Percentiles rank a stretch among this genome's conserved stretches.
Evolutionary conservation across 1,140 invertebrate species (phyloP).

Genomic region (Leptinotarsa undecemlineata): DNA sequence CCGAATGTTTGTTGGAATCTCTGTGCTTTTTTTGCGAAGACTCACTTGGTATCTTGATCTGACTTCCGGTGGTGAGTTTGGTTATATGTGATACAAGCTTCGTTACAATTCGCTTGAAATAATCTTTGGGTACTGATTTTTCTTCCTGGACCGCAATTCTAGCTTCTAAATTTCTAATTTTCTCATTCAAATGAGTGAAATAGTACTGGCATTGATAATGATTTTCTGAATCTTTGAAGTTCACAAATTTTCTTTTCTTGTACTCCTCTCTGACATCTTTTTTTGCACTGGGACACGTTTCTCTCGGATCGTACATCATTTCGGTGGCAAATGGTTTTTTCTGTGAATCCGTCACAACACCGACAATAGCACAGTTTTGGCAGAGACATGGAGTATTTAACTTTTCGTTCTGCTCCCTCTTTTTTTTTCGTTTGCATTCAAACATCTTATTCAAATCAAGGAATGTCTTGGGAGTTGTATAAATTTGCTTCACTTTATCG

Average conservation of each 20-base stretch:
- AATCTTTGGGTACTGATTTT: slow-evolving; percentile 44
- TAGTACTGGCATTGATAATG: slow-evolving; percentile 30
- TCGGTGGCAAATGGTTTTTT: slow-evolving; percentile 41
- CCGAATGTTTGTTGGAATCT: slow-evolving; percentile 4
- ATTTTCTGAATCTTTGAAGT: slow-evolving; percentile 31
- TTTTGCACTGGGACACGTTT: slow-evolving; percentile 18
- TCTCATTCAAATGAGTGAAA: slow-evolving; percentile 35
- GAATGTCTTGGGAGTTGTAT: slow-evolving; percentile 35
- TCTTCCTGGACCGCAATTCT: slow-evolving; percentile 41
- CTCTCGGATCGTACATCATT: slow-evolving; percentile 30
- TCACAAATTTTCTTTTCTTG: slow-evolving; percentile 20
- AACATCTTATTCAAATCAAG: slow-evolving; percentile 37
- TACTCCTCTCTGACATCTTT: slow-evolving; percentile 15
- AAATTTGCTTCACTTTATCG: slow-evolving; percentile 36
- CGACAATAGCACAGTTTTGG: slow-evolving; percentile 44
- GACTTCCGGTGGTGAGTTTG: slow-evolving; percentile 32
- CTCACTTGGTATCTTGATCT: not conserved
- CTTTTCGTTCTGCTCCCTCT: slow-evolving; percentile 22
- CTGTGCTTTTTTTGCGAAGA: slow-evolving; percentile 13
- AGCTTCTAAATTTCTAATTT: slow-evolving; percentile 40
- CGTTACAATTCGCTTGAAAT: slow-evolving; percentile 46
- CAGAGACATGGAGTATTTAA: slow-evolving; percentile 39
- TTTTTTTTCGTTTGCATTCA: slow-evolving; percentile 32
- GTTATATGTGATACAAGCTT: slow-evolving; percentile 42
- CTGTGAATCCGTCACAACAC: slow-evolving; percentile 42